Conservation (phyloP, 2,797 vertebrate genomes). For the Coendou prehensilis region DNA sequence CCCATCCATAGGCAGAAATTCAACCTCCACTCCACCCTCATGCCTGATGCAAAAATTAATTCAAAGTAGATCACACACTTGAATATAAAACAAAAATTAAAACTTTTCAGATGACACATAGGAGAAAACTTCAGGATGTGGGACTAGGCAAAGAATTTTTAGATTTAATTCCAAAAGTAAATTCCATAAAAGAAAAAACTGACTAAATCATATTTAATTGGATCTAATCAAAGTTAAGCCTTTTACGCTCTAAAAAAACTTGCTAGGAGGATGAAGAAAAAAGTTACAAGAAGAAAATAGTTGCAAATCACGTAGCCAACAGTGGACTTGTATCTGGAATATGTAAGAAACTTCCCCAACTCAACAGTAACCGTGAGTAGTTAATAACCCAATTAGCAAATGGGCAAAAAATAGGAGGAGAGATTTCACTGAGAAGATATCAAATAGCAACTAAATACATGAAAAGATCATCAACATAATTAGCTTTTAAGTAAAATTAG, state of each 20-base stretch:
- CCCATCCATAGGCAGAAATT: not conserved
- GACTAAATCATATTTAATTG: conserved; percentile 11
- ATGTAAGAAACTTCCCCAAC: not conserved
- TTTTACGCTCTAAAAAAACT: not conserved
- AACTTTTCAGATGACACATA: not conserved
- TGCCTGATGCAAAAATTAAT: not conserved
- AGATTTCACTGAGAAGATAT: conserved; percentile 18
- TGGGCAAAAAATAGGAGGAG: not conserved
- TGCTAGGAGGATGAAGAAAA: not conserved
- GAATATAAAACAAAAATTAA: not conserved
- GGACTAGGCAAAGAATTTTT: not conserved
- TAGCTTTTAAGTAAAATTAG: conserved; percentile 24
- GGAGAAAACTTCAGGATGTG: not conserved
- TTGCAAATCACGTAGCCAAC: not conserved
- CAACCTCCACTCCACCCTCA: not conserved
- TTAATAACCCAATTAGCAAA: not conserved
- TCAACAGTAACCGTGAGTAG: not conserved
- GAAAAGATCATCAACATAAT: not conserved
- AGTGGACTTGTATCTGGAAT: not conserved
- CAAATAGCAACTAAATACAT: not conserved
- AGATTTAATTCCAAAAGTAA: conserved; percentile 45
- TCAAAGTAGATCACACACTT: not conserved
- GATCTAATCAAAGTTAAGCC: not conserved
- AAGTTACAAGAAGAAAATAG: not conserved
- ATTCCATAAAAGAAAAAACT: not conserved